Conservation (phyloP, 64 coral and sea anemone species). For the Pocillopora verrucosa region DNA sequence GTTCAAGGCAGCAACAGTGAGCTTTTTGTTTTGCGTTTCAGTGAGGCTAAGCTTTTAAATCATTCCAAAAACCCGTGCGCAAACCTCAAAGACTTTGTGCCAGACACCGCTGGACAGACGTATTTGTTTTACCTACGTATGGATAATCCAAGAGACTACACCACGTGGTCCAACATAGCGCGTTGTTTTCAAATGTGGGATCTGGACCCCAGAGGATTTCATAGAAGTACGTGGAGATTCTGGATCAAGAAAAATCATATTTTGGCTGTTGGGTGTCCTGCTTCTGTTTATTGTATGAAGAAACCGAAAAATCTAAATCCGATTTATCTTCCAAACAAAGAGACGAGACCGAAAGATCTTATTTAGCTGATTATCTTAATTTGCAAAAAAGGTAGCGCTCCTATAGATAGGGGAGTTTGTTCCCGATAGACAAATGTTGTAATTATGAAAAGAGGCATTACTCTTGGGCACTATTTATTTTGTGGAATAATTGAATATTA, state of each 20-base stretch:
- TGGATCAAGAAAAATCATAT: constrained; percentile 92
- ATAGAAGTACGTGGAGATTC: constrained; percentile 89
- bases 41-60: constrained; percentile 48
- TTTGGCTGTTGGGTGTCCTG: constrained; percentile 65
- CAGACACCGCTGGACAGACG: constrained; percentile 58
- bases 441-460: too few relatives aligned
- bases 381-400: not conserved
- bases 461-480: too few relatives aligned
- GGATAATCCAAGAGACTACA: constrained; percentile 62
- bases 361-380: not conserved
- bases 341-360: constrained; percentile 21
- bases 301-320: constrained; percentile 66
- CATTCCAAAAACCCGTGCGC: constrained; percentile 59
- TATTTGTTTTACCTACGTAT: constrained; percentile 88
- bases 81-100: constrained; percentile 68
- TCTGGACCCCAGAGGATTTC: constrained; percentile 79
- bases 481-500: too few relatives aligned
- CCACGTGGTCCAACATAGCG: constrained; percentile 77
- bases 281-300: constrained; percentile 72
- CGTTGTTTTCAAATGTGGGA: constrained; percentile 91
- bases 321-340: constrained; percentile 77
- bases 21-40: not conserved
- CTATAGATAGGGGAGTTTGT: not conserved
- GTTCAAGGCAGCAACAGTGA: not conserved
- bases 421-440: too few relatives aligned